Evolutionary conservation across 2,888 invertebrate genomes (phyloP).

Genomic region (Sthenelais limicola): DNA sequence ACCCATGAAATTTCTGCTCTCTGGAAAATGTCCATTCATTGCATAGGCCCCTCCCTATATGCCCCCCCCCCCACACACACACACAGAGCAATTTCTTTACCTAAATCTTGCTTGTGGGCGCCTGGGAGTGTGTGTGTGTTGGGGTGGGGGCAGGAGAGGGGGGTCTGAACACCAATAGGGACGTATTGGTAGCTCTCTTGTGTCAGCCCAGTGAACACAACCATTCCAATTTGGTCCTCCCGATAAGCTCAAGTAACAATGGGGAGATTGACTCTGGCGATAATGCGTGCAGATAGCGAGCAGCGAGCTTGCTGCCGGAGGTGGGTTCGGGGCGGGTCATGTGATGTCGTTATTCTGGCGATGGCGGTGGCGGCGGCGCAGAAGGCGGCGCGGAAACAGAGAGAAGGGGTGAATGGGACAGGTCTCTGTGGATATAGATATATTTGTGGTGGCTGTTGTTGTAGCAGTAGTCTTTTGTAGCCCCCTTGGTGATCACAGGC

Average conservation of each 20-base stretch:
- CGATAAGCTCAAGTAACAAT: conserved; percentile 40
- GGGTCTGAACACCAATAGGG: conserved; percentile 18
- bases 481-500: too few species aligned
- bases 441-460: too few species aligned
- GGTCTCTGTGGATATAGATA: neutral
- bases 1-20: too few species aligned
- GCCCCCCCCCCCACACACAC: too few species aligned
- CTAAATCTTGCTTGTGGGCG: too few species aligned
- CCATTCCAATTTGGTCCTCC: conserved; percentile 36
- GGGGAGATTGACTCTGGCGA: conserved; percentile 37
- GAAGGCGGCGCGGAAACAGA: neutral
- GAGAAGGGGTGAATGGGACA: neutral
- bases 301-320: conserved; percentile 16
- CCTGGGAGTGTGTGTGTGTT: too few species aligned
- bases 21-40: too few species aligned
- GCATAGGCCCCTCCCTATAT: too few species aligned
- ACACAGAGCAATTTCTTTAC: too few species aligned
- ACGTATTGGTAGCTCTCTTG: too few species aligned
- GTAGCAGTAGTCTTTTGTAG: too few species aligned
- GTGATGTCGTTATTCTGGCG: conserved; percentile 18
- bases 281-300: conserved; percentile 34
- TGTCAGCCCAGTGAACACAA: conserved; percentile 33
- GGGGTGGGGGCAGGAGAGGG: too few species aligned
- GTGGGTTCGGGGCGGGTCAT: conserved; percentile 7
- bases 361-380: neutral